phyloP scores from a whole-genome alignment of 2,888 invertebrate genomes.

The Leptopilina myrica region DNA sequence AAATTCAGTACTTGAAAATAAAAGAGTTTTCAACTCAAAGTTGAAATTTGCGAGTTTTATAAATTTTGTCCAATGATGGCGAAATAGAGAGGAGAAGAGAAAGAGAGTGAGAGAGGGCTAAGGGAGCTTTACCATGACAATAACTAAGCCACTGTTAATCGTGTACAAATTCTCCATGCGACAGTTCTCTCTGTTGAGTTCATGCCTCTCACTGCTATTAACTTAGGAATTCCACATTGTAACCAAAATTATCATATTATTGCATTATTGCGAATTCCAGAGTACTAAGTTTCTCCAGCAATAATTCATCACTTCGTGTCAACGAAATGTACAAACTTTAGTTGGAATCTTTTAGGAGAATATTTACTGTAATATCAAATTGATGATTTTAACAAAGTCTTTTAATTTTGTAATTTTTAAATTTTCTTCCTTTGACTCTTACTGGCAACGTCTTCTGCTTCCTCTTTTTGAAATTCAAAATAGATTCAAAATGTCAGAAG shows the following conservation, averaged over 20 bases:
- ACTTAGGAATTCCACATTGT: constrained; percentile 29
- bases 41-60: not conserved
- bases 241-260: constrained; percentile 40
- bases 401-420: too few species aligned
- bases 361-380: too few species aligned
- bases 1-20: too few species aligned
- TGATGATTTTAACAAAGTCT: too few species aligned
- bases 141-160: constrained; percentile 18
- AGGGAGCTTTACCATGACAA: not conserved
- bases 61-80: not conserved
- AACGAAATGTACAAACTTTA: constrained; percentile 1
- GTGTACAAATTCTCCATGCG: constrained; percentile 35
- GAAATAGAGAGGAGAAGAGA: not conserved
- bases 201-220: not conserved
- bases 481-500: too few species aligned
- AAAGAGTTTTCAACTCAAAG: not conserved
- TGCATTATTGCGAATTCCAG: constrained; percentile 26
- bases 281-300: not conserved
- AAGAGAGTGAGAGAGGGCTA: not conserved
- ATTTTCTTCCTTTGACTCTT: too few species aligned
- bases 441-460: too few species aligned
- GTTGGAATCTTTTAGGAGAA: not conserved
- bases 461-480: too few species aligned
- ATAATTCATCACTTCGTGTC: constrained; percentile 31
- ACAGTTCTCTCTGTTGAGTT: constrained; percentile 20